A percentile compares a stretch with the other conserved stretches of the same genome.
Conservation (phyloP, 2,113 vertebrate genomes). For the Nanorana parkeri region DNA sequence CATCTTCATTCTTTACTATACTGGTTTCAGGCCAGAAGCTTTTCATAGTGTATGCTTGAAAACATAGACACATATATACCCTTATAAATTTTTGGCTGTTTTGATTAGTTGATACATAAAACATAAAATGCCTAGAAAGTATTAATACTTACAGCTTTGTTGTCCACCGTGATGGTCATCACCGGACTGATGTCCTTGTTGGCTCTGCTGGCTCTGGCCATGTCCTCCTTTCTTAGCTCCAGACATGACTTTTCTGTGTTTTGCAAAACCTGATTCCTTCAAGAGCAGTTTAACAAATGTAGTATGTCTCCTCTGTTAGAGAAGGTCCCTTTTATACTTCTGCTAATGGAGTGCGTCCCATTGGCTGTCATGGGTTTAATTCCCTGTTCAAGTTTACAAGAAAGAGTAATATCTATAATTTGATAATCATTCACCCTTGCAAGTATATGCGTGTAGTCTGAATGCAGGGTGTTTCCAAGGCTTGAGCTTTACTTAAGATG, state of each 20-base stretch:
- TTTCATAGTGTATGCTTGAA: too few species aligned
- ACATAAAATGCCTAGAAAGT: neutral
- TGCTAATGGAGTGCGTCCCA: neutral
- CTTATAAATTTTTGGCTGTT: too few species aligned
- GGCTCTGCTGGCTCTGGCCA: neutral
- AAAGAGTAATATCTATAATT: slow-evolving; percentile 15
- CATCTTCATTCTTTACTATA: too few species aligned
- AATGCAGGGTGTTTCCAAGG: slow-evolving; percentile 27
- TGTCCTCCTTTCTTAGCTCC: neutral
- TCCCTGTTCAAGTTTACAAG: neutral
- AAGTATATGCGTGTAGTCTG: neutral
- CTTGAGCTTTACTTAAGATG: neutral
- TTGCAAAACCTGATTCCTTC: neutral
- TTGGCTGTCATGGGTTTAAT: neutral
- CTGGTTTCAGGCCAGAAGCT: too few species aligned
- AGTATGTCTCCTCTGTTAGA: neutral
- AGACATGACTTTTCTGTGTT: neutral
- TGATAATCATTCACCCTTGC: slow-evolving; percentile 3
- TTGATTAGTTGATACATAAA: too few species aligned
- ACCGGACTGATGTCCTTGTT: neutral
- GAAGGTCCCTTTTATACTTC: slow-evolving; percentile 16
- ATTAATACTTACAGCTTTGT: slow-evolving; percentile 7
- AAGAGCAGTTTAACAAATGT: neutral
- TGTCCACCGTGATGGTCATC: neutral
- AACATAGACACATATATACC: too few species aligned